phyloP scores from a whole-genome alignment of 2,113 vertebrate species.

The Orycteropus afer region DNA sequence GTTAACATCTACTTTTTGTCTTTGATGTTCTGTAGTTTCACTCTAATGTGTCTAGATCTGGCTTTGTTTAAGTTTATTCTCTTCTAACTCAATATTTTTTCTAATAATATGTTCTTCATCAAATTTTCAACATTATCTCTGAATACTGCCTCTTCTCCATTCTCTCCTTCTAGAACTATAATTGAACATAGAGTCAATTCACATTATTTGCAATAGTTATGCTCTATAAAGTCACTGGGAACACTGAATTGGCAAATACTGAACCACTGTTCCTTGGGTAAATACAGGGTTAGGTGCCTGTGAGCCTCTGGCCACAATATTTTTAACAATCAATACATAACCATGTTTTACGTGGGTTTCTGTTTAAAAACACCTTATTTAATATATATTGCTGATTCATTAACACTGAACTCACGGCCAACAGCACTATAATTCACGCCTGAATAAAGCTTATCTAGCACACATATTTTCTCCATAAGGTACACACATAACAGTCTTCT shows the following conservation, averaged over 20 bases:
- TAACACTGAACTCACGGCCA: no score
- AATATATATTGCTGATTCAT: no score
- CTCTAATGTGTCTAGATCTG: background rate
- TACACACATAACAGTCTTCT: background rate
- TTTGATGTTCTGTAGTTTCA: slow-evolving; percentile 15
- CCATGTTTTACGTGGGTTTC: no score
- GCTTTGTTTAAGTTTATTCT: background rate
- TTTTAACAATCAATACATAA: background rate
- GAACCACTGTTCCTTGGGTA: background rate
- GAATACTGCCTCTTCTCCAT: background rate
- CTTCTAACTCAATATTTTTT: background rate
- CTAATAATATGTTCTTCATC: background rate
- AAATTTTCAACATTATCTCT: slow-evolving; percentile 3
- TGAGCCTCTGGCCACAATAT: background rate
- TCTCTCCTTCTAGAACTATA: slow-evolving; percentile 19
- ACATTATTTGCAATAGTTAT: no score
- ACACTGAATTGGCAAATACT: background rate
- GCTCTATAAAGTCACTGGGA: no score
- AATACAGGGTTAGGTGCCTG: background rate
- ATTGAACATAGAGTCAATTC: background rate
- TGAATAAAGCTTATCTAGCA: no score
- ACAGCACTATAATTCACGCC: no score
- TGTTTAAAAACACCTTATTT: no score
- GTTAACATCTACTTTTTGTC: no score
- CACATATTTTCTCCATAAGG: no score